Base-by-base conservation (phyloP, 2,888 invertebrate species). In the Mythimna impura region DNA sequence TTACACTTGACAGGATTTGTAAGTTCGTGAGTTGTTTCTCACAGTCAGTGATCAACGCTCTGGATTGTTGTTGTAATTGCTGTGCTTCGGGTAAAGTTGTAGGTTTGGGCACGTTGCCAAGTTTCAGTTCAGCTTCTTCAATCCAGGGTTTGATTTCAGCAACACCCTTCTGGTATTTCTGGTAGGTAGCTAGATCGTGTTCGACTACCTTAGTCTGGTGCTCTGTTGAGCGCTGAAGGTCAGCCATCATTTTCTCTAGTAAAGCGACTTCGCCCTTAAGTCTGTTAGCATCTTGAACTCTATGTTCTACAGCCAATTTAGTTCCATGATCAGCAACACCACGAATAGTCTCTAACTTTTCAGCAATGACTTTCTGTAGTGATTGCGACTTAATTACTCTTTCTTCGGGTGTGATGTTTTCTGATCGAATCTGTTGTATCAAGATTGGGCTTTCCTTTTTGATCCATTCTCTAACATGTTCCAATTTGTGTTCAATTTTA, bases 71-170 rank as follows among this genome's bases (percentile, higher is more conserved):
- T 90, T 98, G 97, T 91, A 98, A 96, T 86, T 98, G 97, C 79
- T 97, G 96, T n/a, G 99, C 99, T 95, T 99, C 99, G 80, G 97
- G 96, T 68, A 99, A 95, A 60, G 97, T 97, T 6, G 97, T 94
- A 25, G 99, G 99, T 92, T 98, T 98, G 8, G 98, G 97, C 12
- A 97, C 97, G 78, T 96, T 97, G 25, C 97, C 97, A 40, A 98
- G 97, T 94, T 98, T 98, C n/a, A 97, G 94, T 95, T 99, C 99
- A 25, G 98, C 98, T 90, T 98, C 97, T 91, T 99, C 98, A 71
- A 99, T 97, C 98, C 99, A 98, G 0, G 99, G 99, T 90, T 98
- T 98, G 66, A 99, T 97, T 91, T 98, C 97, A 76, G 98, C 97
- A 47, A 99, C 96, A 71, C 97, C 97, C 61, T 97, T 97, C 93